A percentile compares a stretch with the other conserved stretches of the same genome.
phyloP scores from a whole-genome alignment of 1,140 invertebrate species.

The Anastrepha obliqua region DNA sequence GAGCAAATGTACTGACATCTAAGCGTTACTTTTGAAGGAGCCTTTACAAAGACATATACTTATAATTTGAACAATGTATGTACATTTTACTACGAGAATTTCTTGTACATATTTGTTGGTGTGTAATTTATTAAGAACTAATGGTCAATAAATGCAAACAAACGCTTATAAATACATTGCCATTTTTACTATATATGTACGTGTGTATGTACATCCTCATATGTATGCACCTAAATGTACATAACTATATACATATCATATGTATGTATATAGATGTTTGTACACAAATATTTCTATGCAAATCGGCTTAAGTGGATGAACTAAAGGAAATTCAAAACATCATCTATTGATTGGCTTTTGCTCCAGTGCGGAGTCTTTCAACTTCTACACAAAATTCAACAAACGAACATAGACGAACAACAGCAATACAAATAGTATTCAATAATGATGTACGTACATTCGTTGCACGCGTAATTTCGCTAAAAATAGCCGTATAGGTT shows the following conservation, averaged over 20 bases:
- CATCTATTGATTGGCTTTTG: constrained; percentile 31
- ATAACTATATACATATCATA: background rate
- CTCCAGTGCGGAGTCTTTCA: background rate
- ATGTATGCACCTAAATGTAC: background rate
- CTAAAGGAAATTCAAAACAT: constrained; percentile 38
- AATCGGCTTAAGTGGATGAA: constrained; percentile 29
- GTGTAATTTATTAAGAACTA: background rate
- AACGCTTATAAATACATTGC: background rate
- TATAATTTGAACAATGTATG: too few relatives aligned
- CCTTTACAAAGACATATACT: too few relatives aligned
- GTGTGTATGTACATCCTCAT: background rate
- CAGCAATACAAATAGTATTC: background rate
- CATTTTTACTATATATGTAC: background rate
- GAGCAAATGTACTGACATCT: too few relatives aligned
- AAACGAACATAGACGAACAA: background rate
- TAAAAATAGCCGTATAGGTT: constrained; percentile 38
- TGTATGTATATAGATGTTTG: background rate
- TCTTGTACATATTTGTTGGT: background rate
- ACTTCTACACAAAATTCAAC: constrained; percentile 34
- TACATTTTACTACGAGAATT: too few relatives aligned
- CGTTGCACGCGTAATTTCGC: constrained; percentile 40
- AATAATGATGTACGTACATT: background rate
- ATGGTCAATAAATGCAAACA: background rate
- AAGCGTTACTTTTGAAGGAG: too few relatives aligned
- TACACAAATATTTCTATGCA: background rate